Evolutionary conservation across 2,113 vertebrate genomes (phyloP).

Genomic region (Muscicapa adusta): DNA sequence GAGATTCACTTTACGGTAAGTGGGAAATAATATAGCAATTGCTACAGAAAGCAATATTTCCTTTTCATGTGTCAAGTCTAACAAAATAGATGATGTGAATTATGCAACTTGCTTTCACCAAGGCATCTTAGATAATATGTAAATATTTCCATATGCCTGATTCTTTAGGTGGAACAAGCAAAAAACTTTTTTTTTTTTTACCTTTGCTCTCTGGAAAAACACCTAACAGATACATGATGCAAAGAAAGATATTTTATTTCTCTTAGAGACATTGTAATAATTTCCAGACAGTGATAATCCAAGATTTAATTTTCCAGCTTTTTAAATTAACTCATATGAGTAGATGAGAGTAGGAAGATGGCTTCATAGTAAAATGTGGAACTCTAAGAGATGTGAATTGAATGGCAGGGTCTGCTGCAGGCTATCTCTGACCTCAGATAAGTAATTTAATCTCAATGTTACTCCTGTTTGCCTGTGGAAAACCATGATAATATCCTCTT

Average conservation of each 20-base stretch:
- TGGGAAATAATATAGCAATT: background rate
- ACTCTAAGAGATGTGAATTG: background rate
- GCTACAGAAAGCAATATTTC: background rate
- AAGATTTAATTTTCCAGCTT: background rate
- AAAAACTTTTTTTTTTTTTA: background rate
- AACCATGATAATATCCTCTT: slow-evolving; percentile 3
- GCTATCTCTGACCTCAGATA: background rate
- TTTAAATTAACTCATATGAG: background rate
- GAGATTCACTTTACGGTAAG: background rate
- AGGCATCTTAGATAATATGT: background rate
- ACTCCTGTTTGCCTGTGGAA: background rate
- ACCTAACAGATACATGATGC: background rate
- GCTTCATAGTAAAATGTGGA: background rate
- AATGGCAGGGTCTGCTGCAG: background rate
- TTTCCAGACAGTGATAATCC: background rate
- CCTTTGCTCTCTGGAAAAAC: background rate
- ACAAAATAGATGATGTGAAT: background rate
- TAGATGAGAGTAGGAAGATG: background rate
- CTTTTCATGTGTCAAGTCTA: background rate
- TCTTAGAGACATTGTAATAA: background rate
- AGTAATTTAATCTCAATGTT: background rate
- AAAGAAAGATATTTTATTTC: background rate
- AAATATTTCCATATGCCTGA: slow-evolving; percentile 34
- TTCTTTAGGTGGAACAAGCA: background rate
- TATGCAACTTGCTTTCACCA: slow-evolving; percentile 6